Conservation (phyloP, 2,113 vertebrate genomes). For the Corydoras sp. region DNA sequence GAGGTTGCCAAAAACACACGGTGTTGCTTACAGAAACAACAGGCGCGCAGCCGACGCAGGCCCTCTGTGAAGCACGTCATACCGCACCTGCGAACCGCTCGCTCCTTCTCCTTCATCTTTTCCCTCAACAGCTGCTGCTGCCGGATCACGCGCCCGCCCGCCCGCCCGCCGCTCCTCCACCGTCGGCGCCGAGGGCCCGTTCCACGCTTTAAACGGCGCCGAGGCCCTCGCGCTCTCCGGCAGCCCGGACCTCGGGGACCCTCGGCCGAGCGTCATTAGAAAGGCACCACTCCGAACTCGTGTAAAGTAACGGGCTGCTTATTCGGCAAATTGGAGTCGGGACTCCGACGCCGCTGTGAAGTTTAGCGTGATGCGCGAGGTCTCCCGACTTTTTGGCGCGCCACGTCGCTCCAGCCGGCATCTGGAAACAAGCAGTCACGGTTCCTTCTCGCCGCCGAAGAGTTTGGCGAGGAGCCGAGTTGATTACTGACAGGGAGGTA, state of each 20-base stretch:
- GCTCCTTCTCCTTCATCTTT: conserved; percentile 19
- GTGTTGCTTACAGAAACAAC: conserved; percentile 48
- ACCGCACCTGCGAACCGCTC: conserved; percentile 36
- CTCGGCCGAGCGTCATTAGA: conserved; percentile 1
- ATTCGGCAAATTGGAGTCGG: conserved; percentile 6
- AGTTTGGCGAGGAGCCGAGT: conserved; percentile 15
- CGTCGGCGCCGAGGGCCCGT: conserved; percentile 9
- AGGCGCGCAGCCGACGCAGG: conserved; percentile 35
- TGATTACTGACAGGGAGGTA: conserved; percentile 18
- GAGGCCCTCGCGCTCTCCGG: conserved; percentile 19
- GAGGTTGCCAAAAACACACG: conserved; percentile 39
- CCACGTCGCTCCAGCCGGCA: too few species aligned
- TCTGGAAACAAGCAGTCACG: not conserved
- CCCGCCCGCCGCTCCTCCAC: conserved; percentile 10
- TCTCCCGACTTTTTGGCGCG: not conserved
- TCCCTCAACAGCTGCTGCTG: conserved; percentile 26
- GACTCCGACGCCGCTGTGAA: conserved; percentile 5
- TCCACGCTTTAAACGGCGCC: conserved; percentile 28
- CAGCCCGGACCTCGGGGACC: conserved; percentile 14
- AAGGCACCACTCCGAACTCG: not conserved
- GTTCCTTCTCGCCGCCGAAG: conserved; percentile 2
- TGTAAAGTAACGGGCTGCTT: conserved; percentile 8
- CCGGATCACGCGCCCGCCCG: conserved; percentile 18
- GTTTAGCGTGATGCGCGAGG: conserved; percentile 13
- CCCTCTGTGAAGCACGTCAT: conserved; percentile 36